Evolutionary conservation across 2,113 vertebrate genomes (phyloP), one percentile per base, ranked within the genome.

Genomic region (Caranx melampygus): DNA sequence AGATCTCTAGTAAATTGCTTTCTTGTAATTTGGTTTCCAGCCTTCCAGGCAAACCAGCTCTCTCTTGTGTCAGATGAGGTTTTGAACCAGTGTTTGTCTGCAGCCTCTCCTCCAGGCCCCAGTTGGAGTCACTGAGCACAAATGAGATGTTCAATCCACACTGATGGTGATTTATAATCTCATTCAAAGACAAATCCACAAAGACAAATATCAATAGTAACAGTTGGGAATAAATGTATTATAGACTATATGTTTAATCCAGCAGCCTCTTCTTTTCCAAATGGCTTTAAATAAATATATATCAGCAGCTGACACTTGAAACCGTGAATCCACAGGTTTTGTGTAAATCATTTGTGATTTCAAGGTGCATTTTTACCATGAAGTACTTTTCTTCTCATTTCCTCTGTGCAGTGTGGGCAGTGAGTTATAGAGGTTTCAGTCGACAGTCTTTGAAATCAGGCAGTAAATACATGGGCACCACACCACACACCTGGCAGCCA

Each of bases 1-100:
- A 63, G 7, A 71, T 62, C 54, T 40, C 21, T 51, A 72, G 72
- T 64, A 83, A 74, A 80, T 87, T 80, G 77, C 67, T 87, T 83
- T 70, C 78, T 58, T 47, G 76, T 80, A 73, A 72, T 73, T 67
- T 35, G 16, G 52, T 67, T 64, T 63, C 7, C 63, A 60, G 69
- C n/a, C 61, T 69, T 62, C 31, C 40, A 26, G 63, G 67, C 67
- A 79, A 66, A 75, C 42, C 34, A 33, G 34, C 52, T 54, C n/a
- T 40, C 54, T 58, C 20, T 55, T 26, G n/a, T 55, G 52, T 55
- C n/a, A 55, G 52, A n/a, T 55, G 52, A 10, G 21, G 52, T 55
- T 55, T 55, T 55, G 9, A 55, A 55, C 52, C 52, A 26, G 26
- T 55, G 10, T 4, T 2, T 55, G 52, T 55, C 21, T 26, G n/a